phyloP scores from a whole-genome alignment of 2,797 vertebrate genomes.

The Manis crassicaudata region DNA sequence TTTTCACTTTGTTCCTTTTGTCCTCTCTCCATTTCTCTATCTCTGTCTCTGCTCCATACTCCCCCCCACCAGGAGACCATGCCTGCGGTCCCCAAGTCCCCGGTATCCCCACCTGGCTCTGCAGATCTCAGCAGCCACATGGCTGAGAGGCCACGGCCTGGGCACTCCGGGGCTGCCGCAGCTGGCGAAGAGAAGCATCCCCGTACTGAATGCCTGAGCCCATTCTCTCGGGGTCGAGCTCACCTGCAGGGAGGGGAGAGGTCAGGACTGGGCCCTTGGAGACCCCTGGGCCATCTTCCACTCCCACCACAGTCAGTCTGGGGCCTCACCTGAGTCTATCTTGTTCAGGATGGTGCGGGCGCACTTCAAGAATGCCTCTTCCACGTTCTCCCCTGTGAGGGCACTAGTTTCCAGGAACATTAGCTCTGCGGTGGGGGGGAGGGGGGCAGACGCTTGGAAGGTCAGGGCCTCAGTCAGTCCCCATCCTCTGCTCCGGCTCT shows the following conservation, averaged over 20 bases:
- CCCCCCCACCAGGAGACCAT: neutral
- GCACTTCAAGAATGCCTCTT: slow-evolving; percentile 95
- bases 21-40: neutral
- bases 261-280: neutral
- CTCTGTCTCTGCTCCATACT: neutral
- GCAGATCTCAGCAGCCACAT: slow-evolving; percentile 90
- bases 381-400: slow-evolving; percentile 95
- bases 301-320: fast-evolving
- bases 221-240: slow-evolving; percentile 96
- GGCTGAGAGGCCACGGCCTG: slow-evolving; percentile 92
- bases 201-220: slow-evolving; percentile 96
- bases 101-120: slow-evolving; percentile 66
- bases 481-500: neutral
- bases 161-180: slow-evolving; percentile 92
- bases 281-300: neutral
- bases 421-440: slow-evolving; percentile 86
- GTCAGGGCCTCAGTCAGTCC: neutral
- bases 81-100: neutral
- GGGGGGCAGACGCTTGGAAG: neutral
- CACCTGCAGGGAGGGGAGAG: slow-evolving; percentile 84
- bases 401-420: slow-evolving; percentile 98
- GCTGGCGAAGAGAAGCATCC: slow-evolving; percentile 92
- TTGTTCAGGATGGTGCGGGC: slow-evolving; percentile 96
- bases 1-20: neutral
- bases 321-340: slow-evolving; percentile 93